Base-by-base conservation (phyloP, 2,888 invertebrate genomes). In the Capitulum mitella region DNA sequence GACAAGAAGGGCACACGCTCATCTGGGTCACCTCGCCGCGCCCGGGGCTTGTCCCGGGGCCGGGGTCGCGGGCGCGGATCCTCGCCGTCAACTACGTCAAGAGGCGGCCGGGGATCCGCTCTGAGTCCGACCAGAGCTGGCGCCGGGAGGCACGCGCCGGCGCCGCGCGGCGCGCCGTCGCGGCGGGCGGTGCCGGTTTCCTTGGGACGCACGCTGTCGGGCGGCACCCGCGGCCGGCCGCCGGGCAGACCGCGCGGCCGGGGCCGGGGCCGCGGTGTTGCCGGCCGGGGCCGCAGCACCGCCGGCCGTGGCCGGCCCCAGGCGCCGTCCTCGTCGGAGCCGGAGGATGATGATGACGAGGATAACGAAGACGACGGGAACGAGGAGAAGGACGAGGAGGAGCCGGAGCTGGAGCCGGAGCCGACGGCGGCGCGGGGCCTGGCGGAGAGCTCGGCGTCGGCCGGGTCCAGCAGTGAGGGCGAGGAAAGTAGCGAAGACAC, bases 381-480 rank as follows among this genome's bases (percentile, higher is more conserved):
- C 0, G 70, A 70, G 1, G 70, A 70, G 0, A 1, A 40, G 16
- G 29, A 70, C 26, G 37, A 37, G 19, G 8, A n/a, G 26, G 22
- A 26, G 26, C 22, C 3, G 1, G 16, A 0, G 19, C 19, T 1
- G 34, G 22, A 22, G 22, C 34, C 1, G 19, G 19, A 19, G 64
- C 32, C 10, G 29, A 10, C 6, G 5, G 8, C n/a, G 1, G 19
- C 22, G 37, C 8, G 3, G 70, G 40, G 70, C 26, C 70, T 19
- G 40, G 64, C 34, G 34, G 70, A 37, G 22, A 70, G 70, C 40
- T 70, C 70, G 6, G 58, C 58, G n/a, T 58, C 58, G n/a, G 70
- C 70, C 26, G 40, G 22, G 26, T 70, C 70, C 70, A 70, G 29
- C 37, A 40, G 10, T 6, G 70, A 70, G 40, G 37, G 22, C 40